Evolutionary conservation across 2,888 invertebrate species (phyloP), one percentile per base, ranked within the genome.

Genomic region (Zhuqinia jingwanae): DNA sequence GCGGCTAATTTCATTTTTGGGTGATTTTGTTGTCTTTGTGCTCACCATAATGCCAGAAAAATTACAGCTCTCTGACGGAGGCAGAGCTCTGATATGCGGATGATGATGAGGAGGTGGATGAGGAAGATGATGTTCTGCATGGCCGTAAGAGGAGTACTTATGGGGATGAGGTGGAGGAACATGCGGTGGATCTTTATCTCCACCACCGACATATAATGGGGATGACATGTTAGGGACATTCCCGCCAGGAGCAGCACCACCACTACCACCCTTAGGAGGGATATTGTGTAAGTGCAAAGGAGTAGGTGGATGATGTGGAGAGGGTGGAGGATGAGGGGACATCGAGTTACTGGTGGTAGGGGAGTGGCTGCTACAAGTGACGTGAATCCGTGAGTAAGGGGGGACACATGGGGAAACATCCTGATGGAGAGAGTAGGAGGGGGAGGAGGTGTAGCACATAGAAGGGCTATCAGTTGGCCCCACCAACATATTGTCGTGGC

Each of bases 11-110:
- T 50, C 50, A 47, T 36, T 36, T 36, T 36, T 36, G 36, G 36
- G 36, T 36, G 73, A 73, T 53, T n/a, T 25, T 22, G 56, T 83
- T 83, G 76, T 50, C 47, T 58, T 63, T 82, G 76, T 45, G 30
- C 86, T 86, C 86, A 86, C 86, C 86, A 86, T 45, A 76, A 86
- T 86, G 77, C 80, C 80, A 60, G 86, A 63, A 81, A 86, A 86
- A 81, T 65, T 81, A 86, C 81, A 81, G 77, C 81, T 86, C 50
- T 86, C 86, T 68, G 81, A 45, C 30, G 81, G 56, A 17, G 73
- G 80, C 75, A 86, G 76, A 56, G 63, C 13, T 81, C 86, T 75
- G 76, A 86, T 81, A 81, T 86, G 81, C 17, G 70, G 86, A 68
- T 76, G 86, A 70, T 77, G 82, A 60, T 70, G 75, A 60, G 75